Percentiles rank a stretch among this genome's conserved stretches.
phyloP scores from a whole-genome alignment of 2,888 invertebrate genomes.

The Alcis repandata region DNA sequence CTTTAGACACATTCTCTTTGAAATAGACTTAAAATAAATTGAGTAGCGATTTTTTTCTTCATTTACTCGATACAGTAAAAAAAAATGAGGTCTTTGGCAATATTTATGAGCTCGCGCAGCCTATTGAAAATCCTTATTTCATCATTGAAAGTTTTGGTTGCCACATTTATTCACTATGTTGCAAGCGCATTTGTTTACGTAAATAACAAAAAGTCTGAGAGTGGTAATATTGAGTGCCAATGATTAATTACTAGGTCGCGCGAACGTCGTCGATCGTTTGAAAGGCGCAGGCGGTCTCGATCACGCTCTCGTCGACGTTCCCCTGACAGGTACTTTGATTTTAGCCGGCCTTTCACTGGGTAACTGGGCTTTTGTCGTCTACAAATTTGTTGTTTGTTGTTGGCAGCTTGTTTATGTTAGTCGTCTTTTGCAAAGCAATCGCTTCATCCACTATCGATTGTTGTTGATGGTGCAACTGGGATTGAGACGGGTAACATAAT shows the following conservation, averaged over 20 bases:
- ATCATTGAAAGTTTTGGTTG: constrained; percentile 7
- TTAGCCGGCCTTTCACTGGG: constrained; percentile 20
- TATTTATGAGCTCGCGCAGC: neutral
- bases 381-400: too few relatives aligned
- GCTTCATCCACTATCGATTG: neutral
- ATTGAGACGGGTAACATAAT: neutral
- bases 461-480: neutral
- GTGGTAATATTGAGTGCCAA: constrained; percentile 26
- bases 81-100: neutral
- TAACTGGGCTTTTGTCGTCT: too few relatives aligned
- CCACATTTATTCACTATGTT: constrained; percentile 9
- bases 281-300: constrained; percentile 80
- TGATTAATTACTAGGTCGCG: constrained; percentile 69
- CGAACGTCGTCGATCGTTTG: constrained; percentile 83
- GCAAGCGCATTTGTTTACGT: constrained; percentile 20
- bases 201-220: constrained; percentile 11
- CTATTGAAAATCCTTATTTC: neutral
- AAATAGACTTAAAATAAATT: too few relatives aligned
- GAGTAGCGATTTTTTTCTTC: too few relatives aligned
- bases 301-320: constrained; percentile 82
- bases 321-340: constrained; percentile 75
- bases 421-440: neutral
- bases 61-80: neutral
- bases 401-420: neutral
- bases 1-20: neutral